Conservation (phyloP, 2,888 invertebrate species). For the Tachina fera region DNA sequence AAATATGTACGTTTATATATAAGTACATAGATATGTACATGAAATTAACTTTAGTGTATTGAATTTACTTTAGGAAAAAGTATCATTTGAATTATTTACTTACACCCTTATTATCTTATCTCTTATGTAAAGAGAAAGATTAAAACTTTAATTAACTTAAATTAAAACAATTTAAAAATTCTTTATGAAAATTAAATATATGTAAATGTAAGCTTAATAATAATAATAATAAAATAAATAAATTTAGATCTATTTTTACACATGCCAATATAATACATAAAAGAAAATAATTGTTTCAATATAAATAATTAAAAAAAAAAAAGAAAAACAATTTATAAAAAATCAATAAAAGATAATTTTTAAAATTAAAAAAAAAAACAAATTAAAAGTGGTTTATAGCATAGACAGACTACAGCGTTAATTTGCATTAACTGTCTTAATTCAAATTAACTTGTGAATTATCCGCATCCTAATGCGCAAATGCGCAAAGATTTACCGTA, state of each 20-base stretch:
- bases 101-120: no score
- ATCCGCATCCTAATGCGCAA: no score
- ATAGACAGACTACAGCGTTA: no score
- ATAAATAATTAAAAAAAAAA: constrained; percentile 52
- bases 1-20: neutral
- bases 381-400: neutral
- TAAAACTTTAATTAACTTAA: constrained; percentile 13
- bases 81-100: constrained; percentile 37
- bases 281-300: constrained; percentile 37
- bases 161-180: constrained; percentile 28
- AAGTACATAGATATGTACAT: constrained; percentile 44
- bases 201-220: constrained; percentile 33
- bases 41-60: constrained; percentile 32
- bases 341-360: constrained; percentile 70
- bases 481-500: no score
- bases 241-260: constrained; percentile 68
- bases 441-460: no score
- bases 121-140: constrained; percentile 30
- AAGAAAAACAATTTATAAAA: constrained; percentile 72
- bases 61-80: constrained; percentile 15
- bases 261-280: constrained; percentile 65
- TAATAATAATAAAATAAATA: constrained; percentile 41
- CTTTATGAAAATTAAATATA: no score
- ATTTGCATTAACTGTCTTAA: no score
- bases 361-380: constrained; percentile 61